Base-by-base conservation (phyloP, 2,888 invertebrate genomes). In the Lepidocyrtoides sp. region DNA sequence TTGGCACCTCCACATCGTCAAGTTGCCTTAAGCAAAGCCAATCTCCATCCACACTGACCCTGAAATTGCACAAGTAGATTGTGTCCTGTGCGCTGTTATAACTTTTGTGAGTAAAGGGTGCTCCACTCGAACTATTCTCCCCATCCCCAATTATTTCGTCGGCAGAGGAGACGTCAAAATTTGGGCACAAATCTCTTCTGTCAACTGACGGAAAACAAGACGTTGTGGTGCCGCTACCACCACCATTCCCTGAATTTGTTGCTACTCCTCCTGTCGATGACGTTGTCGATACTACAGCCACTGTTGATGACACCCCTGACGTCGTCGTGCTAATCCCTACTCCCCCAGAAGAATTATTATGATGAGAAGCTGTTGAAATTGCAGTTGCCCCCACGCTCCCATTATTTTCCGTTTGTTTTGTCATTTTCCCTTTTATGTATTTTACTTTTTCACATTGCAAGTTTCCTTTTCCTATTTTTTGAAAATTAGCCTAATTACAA, bases 21-120 rank as follows among this genome's bases (percentile, higher is more conserved):
- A 99, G 96, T 95, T 99, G 99, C 95, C 98, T 98, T 88, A 99
- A 96, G 95, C 99, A 99, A 91, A 99, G 96, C 99, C 99, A 99
- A 95, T 99, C 99, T 91, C 99, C 99, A 95, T 99, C 99, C 63
- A 99, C 99, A 82, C 98, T 98, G 5, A 99, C 99, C 89, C 99
- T 97, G 95, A 99, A 99, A 95, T 99, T 99, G 96, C 99, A 99
- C 95, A 99, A 96, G 96, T 99, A 99, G 95, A 99, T 98, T 89
- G 99, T 99, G 95, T 99, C 99, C 96, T 98, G 98, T 72, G 98
- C 98, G 94, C 98, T 98, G 94, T 93, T 93, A 32, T 89, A 88
- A 75, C 82, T 89, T 89, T 86, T 90, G 32, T 32, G 36, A n/a
- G 69, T 82, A 54, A 75, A 82, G 23, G 91, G 87, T 83, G 66